Evolutionary conservation across 2,888 invertebrate genomes (phyloP).

Genomic region (Epirrhoe tristata): DNA sequence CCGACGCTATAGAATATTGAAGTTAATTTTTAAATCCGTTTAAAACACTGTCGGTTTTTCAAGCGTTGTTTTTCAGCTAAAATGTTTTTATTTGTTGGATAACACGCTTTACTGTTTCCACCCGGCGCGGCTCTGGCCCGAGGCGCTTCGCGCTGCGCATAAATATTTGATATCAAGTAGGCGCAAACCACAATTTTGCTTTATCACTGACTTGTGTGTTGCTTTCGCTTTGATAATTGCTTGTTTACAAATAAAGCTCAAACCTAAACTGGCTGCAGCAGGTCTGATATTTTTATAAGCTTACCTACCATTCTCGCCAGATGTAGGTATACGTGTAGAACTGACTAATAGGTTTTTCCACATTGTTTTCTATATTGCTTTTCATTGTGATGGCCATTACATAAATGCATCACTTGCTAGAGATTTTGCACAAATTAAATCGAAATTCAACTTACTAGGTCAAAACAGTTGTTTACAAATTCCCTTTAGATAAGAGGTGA

Average conservation of each 20-base stretch:
- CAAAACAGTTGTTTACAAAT: constrained; percentile 22
- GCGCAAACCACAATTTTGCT: constrained; percentile 60
- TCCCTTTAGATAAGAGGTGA: constrained; percentile 41
- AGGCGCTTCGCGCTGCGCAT: constrained; percentile 55
- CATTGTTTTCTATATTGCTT: background rate
- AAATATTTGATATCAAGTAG: constrained; percentile 69
- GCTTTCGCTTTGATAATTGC: constrained; percentile 52
- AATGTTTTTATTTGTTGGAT: constrained; percentile 60
- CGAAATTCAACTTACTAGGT: background rate
- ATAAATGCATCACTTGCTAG: background rate
- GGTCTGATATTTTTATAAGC: background rate
- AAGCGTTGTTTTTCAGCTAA: constrained; percentile 57
- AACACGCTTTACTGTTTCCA: constrained; percentile 61
- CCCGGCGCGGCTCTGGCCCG: constrained; percentile 53
- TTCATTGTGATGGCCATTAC: background rate
- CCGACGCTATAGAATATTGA: constrained; percentile 32
- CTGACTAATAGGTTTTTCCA: background rate
- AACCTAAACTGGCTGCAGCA: background rate
- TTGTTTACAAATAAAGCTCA: constrained; percentile 46
- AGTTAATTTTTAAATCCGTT: constrained; percentile 43
- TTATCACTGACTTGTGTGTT: constrained; percentile 50
- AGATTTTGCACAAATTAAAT: background rate
- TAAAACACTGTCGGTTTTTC: constrained; percentile 47
- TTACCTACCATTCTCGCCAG: background rate
- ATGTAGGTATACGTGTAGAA: background rate